phyloP scores from a whole-genome alignment of 2,113 vertebrate species.

The Anas platyrhynchos region DNA sequence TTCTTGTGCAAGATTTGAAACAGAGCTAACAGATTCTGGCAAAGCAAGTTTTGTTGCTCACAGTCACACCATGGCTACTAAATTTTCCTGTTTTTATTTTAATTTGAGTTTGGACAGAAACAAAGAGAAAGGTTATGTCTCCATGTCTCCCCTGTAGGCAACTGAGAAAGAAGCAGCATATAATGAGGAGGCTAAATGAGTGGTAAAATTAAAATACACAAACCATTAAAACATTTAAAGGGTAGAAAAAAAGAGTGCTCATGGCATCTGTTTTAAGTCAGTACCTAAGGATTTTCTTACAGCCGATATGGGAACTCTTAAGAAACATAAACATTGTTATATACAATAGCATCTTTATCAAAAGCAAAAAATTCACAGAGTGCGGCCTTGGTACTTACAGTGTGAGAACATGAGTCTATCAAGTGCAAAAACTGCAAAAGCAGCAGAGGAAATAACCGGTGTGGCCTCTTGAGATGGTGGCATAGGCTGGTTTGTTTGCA shows the following conservation, averaged over 20 bases:
- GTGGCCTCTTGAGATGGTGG: not conserved
- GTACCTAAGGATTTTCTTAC: conserved; percentile 21
- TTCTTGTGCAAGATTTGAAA: not conserved
- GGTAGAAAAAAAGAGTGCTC: not conserved
- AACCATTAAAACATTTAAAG: conserved; percentile 16
- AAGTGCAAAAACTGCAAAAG: conserved; percentile 2
- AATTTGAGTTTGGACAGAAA: not conserved
- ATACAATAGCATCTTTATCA: conserved; percentile 42
- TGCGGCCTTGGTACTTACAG: not conserved
- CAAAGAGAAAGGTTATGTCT: not conserved
- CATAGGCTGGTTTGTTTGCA: not conserved
- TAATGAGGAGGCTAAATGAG: conserved; percentile 1
- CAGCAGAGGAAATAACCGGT: not conserved
- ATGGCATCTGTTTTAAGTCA: conserved; percentile 23
- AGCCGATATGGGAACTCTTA: not conserved
- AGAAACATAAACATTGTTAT: not conserved
- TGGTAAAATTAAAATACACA: conserved; percentile 46
- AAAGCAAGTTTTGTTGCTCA: not conserved
- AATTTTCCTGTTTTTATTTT: not conserved
- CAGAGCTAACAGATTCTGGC: not conserved
- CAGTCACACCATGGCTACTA: not conserved
- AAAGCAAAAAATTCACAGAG: not conserved
- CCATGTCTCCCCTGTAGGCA: not conserved
- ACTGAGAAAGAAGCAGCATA: not conserved
- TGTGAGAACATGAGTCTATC: not conserved